These are phyloP conservation scores for Trematocara nigrifrons DNA, from an alignment of 2,113 vertebrate genomes.

Conservation along the genomic window DNA sequence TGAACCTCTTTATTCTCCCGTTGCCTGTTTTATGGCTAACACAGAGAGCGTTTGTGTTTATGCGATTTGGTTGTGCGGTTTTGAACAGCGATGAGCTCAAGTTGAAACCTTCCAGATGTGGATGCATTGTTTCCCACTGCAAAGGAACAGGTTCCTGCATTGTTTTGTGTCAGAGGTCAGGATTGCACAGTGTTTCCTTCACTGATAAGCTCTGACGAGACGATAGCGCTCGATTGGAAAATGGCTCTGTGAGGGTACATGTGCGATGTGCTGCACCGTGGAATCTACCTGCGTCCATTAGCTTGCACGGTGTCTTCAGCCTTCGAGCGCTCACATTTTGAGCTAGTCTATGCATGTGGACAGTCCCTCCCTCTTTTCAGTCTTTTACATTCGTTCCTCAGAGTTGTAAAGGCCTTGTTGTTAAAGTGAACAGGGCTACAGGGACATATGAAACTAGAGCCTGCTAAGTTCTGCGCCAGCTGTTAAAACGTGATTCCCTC, in stretches of 20 bases:
- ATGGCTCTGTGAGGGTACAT: background rate
- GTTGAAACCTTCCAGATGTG: background rate
- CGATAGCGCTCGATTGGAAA: background rate
- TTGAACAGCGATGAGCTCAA: background rate
- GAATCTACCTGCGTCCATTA: background rate
- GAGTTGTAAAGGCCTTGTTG: constrained; percentile 49
- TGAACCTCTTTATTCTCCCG: background rate
- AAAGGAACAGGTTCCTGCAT: background rate
- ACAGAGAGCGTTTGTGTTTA: background rate
- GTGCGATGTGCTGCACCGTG: background rate
- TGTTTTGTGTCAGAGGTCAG: background rate
- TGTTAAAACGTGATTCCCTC: constrained; percentile 21
- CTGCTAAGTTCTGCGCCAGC: constrained; percentile 41
- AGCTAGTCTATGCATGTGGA: background rate
- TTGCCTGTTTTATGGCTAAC: background rate
- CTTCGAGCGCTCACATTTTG: background rate
- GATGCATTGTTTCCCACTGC: background rate
- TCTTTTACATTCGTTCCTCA: constrained; percentile 9
- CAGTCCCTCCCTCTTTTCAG: background rate
- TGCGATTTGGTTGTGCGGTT: background rate
- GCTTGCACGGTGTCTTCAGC: background rate
- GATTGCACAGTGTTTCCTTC: background rate
- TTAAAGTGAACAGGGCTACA: constrained; percentile 44
- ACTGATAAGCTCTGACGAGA: background rate
- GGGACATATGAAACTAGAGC: constrained; percentile 51